Percentiles rank a stretch among this genome's conserved stretches.
Conservation (phyloP, 2,797 vertebrate species). For the Liasis olivaceus region DNA sequence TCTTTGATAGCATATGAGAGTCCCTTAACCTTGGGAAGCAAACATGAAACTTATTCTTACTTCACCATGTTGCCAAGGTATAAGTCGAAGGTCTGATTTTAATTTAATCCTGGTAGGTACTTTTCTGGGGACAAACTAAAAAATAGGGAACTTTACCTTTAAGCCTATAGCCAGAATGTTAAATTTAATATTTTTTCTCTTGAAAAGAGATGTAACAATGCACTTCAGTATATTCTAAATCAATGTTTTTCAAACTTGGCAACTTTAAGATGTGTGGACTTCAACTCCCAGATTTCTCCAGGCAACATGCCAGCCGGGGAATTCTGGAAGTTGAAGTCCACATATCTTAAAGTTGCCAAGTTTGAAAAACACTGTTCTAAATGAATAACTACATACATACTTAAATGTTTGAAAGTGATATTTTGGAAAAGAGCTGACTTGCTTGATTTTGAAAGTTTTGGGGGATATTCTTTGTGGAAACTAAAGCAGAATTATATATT, state of each 20-base stretch:
- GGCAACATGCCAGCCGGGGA: background rate
- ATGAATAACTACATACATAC: background rate
- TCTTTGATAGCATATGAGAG: background rate
- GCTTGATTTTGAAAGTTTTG: background rate
- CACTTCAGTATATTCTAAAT: background rate
- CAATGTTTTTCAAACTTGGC: background rate
- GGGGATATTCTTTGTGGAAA: background rate
- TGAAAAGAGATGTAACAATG: background rate
- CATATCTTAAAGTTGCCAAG: background rate
- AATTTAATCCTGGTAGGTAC: background rate
- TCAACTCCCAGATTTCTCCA: background rate
- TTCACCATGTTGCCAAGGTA: background rate
- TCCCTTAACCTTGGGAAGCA: background rate
- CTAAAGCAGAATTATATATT: background rate
- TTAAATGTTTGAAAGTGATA: background rate
- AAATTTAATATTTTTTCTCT: too few species aligned
- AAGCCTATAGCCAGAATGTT: background rate
- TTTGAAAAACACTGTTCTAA: background rate
- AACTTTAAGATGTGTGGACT: background rate
- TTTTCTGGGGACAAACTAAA: background rate
- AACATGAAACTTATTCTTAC: background rate
- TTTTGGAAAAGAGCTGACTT: background rate
- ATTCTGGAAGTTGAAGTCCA: background rate
- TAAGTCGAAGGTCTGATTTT: background rate
- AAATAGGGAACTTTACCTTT: background rate